phyloP scores from a whole-genome alignment of 2,797 vertebrate species.

The Uromys caudimaculatus region DNA sequence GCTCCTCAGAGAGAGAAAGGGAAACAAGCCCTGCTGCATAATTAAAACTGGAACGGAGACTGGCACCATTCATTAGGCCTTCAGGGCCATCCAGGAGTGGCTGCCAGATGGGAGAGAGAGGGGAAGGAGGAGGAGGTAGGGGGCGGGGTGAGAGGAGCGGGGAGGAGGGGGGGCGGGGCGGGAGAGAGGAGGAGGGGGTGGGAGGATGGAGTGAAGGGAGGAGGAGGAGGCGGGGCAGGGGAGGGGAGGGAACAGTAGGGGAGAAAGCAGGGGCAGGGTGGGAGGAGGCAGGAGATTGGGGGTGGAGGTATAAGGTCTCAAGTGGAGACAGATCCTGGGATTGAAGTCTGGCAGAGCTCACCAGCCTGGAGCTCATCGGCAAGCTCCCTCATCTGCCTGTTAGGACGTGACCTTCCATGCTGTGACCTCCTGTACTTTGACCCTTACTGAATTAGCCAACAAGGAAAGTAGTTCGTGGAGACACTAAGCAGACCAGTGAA shows the following conservation, averaged over 20 bases:
- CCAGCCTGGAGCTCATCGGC: background rate
- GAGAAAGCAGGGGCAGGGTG: background rate
- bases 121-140: no score
- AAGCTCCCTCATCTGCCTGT: background rate
- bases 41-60: constrained; percentile 40
- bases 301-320: no score
- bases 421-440: background rate
- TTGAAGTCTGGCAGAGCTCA: background rate
- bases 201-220: fast-evolving
- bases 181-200: fast-evolving
- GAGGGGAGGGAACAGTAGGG: no score
- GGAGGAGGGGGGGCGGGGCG: fast-evolving
- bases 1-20: background rate
- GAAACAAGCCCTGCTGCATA: background rate
- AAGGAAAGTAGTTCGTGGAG: background rate
- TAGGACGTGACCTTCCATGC: background rate
- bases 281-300: no score
- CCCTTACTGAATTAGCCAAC: background rate
- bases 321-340: background rate
- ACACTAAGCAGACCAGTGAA: background rate
- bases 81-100: background rate
- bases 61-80: background rate
- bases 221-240: fast-evolving
- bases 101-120: background rate
- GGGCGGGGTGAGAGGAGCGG: no score